phyloP scores from a whole-genome alignment of 2,113 vertebrate species.

The Leptobrachium leishanense region DNA sequence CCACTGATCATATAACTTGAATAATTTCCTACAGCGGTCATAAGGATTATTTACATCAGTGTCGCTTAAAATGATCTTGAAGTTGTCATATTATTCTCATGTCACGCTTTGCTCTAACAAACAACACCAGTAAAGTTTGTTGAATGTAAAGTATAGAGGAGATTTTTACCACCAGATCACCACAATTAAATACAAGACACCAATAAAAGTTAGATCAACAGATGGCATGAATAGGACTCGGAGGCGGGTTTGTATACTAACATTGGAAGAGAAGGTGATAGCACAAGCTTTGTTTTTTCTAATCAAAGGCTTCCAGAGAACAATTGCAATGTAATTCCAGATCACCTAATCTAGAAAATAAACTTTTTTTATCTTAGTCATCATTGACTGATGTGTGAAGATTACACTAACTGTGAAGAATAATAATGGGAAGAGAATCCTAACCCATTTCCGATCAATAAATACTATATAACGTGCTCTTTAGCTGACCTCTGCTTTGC shows the following conservation, averaged over 20 bases:
- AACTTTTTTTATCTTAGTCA: slow-evolving; percentile 27
- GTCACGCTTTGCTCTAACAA: background rate
- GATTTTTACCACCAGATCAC: slow-evolving; percentile 20
- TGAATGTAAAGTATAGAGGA: background rate
- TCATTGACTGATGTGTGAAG: slow-evolving; percentile 24
- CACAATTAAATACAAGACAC: slow-evolving; percentile 39
- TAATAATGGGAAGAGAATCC: too few relatives aligned
- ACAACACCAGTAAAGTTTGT: background rate
- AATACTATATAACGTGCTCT: too few relatives aligned
- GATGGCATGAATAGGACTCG: slow-evolving; percentile 6
- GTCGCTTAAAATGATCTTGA: too few relatives aligned
- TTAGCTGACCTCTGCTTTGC: too few relatives aligned
- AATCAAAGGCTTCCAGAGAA: slow-evolving; percentile 16
- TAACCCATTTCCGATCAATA: too few relatives aligned
- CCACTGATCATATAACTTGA: too few relatives aligned
- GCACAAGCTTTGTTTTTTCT: slow-evolving; percentile 10
- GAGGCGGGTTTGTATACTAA: slow-evolving; percentile 16
- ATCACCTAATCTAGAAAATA: slow-evolving; percentile 30
- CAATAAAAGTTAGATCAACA: slow-evolving; percentile 22
- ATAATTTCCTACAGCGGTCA: too few relatives aligned
- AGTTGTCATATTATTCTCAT: too few relatives aligned
- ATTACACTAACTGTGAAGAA: slow-evolving; percentile 9
- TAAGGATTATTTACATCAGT: too few relatives aligned
- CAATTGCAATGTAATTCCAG: slow-evolving; percentile 27
- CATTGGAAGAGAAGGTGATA: slow-evolving; percentile 22